Conservation (phyloP, 2,113 vertebrate species). For the Sitta europaea region DNA sequence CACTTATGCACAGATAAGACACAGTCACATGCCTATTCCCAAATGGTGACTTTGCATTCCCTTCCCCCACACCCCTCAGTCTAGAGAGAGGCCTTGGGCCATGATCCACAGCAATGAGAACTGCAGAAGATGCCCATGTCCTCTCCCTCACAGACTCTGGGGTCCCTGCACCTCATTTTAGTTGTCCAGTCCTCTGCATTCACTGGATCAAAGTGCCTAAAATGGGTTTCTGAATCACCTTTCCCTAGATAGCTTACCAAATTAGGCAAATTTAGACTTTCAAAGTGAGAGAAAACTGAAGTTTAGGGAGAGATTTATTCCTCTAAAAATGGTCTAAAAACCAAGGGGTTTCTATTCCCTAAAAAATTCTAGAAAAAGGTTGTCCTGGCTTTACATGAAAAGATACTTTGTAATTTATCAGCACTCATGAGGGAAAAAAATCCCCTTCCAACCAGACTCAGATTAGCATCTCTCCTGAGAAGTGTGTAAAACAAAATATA, state of each 20-base stretch:
- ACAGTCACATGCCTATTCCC: neutral
- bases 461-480: neutral
- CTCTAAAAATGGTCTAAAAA: neutral
- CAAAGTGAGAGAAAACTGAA: neutral
- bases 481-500: neutral
- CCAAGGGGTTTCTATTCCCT: neutral
- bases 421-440: neutral
- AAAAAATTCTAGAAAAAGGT: neutral
- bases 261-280: neutral
- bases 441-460: neutral
- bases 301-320: neutral
- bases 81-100: fast-evolving
- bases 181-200: neutral
- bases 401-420: neutral
- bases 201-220: neutral
- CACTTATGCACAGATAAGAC: neutral
- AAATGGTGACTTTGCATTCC: neutral
- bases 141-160: neutral
- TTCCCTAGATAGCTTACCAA: neutral
- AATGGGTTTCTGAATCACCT: neutral
- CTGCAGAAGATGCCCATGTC: too few species aligned
- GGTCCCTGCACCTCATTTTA: neutral
- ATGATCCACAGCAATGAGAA: neutral
- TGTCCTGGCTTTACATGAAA: neutral
- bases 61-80: neutral